phyloP scores from a whole-genome alignment of 1,140 invertebrate species.

The Drosophila nigrodunni region DNA sequence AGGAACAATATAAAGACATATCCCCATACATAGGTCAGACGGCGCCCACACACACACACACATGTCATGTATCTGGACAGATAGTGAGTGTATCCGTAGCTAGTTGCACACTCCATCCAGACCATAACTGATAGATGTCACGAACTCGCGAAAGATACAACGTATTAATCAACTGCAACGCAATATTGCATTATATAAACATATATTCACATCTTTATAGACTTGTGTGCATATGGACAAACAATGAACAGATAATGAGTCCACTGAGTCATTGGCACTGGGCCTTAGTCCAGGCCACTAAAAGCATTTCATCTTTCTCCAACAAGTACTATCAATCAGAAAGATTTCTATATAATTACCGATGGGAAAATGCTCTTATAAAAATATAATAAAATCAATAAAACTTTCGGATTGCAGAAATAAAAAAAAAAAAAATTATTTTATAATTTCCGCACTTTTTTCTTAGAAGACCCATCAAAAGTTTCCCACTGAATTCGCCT shows the following conservation, averaged over 20 bases:
- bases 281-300: conserved; percentile 54
- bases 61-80: background rate
- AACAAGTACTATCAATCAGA: conserved; percentile 23
- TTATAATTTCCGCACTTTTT: too few species aligned
- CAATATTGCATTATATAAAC: conserved; percentile 31
- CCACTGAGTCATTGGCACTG: conserved; percentile 70
- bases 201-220: background rate
- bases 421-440: too few species aligned
- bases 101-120: conserved; percentile 13
- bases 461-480: background rate
- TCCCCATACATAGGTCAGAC: conserved; percentile 58
- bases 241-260: conserved; percentile 57
- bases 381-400: background rate
- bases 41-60: conserved; percentile 44
- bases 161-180: conserved; percentile 48
- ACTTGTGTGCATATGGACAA: conserved; percentile 38
- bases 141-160: conserved; percentile 58
- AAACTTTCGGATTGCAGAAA: background rate
- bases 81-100: background rate
- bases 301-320: conserved; percentile 31
- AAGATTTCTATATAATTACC: background rate
- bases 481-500: background rate
- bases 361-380: background rate
- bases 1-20: conserved; percentile 49
- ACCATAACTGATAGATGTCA: conserved; percentile 72